Evolutionary conservation across 2,113 vertebrate genomes (phyloP).

Genomic region (Antennarius striatus): DNA sequence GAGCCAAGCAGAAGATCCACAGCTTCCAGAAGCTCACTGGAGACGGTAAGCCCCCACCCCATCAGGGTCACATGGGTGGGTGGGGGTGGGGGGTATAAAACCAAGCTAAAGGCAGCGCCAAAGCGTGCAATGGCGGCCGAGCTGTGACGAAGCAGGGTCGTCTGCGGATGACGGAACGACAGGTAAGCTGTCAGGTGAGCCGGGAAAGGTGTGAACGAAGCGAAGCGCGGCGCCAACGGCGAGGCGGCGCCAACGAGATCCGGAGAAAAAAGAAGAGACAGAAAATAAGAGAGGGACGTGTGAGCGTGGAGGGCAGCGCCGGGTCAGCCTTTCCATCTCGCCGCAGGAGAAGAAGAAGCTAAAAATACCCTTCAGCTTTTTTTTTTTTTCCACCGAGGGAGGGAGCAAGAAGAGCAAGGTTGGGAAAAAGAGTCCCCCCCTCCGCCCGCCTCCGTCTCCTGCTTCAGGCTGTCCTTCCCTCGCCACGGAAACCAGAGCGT

Average conservation of each 20-base stretch:
- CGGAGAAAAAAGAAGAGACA: slow-evolving; percentile 2
- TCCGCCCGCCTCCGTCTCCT: slow-evolving; percentile 16
- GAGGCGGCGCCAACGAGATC: slow-evolving; percentile 33
- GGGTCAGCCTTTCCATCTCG: slow-evolving; percentile 70
- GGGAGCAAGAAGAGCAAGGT: slow-evolving; percentile 30
- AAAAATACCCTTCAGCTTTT: slow-evolving; percentile 75
- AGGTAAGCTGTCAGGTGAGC: slow-evolving; percentile 53
- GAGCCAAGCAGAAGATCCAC: slow-evolving; percentile 98
- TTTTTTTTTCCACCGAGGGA: slow-evolving; percentile 47
- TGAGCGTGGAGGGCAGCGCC: slow-evolving; percentile 51
- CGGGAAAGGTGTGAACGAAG: slow-evolving; percentile 63
- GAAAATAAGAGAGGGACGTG: slow-evolving; percentile 56
- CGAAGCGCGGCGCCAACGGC: slow-evolving; percentile 42
- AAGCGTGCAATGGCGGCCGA: too few species aligned
- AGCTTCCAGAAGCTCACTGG: slow-evolving; percentile 91
- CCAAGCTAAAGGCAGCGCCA: slow-evolving; percentile 1
- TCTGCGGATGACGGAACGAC: background rate
- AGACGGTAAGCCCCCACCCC: slow-evolving; percentile 81
- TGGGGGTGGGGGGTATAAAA: slow-evolving; percentile 15
- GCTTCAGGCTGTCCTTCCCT: slow-evolving; percentile 53
- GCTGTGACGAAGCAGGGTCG: too few species aligned
- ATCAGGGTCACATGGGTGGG: slow-evolving; percentile 1
- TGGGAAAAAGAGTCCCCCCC: slow-evolving; percentile 23
- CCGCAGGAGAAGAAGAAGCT: slow-evolving; percentile 63
- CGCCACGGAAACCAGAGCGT: slow-evolving; percentile 56